Percentiles rank a stretch among this genome's conserved stretches.
phyloP scores from a whole-genome alignment of 2,797 vertebrate genomes.

The Dicrostonyx torquatus region DNA sequence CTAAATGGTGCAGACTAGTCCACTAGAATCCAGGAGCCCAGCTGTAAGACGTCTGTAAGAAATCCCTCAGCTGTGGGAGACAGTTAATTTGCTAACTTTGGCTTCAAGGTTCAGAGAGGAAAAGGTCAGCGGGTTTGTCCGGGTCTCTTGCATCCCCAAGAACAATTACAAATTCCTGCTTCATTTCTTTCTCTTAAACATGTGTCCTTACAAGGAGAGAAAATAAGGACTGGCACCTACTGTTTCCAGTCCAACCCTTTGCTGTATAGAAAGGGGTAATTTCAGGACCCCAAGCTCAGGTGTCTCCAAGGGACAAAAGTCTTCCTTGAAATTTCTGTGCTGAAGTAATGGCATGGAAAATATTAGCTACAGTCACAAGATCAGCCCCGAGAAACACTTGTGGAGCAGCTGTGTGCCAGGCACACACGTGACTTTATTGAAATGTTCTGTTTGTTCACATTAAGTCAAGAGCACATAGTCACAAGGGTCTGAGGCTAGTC shows the following conservation, averaged over 20 bases:
- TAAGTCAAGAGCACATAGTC: not conserved
- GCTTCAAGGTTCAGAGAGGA: not conserved
- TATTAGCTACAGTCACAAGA: no score
- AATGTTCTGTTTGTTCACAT: not conserved
- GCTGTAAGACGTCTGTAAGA: not conserved
- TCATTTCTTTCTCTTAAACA: not conserved
- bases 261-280: not conserved
- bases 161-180: not conserved
- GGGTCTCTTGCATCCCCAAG: not conserved
- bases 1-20: not conserved
- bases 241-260: not conserved
- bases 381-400: accelerated
- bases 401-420: accelerated
- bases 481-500: not conserved
- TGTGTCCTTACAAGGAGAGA: not conserved
- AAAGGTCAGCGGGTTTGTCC: not conserved
- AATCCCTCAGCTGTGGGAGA: not conserved
- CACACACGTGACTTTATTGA: not conserved
- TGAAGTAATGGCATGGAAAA: not conserved
- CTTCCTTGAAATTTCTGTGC: not conserved
- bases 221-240: not conserved
- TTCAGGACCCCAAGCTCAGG: not conserved
- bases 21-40: not conserved
- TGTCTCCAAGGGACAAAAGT: not conserved
- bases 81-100: not conserved